Evolutionary conservation across 2,888 invertebrate genomes (phyloP), one percentile per base, ranked within the genome.

Genomic region (Pediacus dermestoides): DNA sequence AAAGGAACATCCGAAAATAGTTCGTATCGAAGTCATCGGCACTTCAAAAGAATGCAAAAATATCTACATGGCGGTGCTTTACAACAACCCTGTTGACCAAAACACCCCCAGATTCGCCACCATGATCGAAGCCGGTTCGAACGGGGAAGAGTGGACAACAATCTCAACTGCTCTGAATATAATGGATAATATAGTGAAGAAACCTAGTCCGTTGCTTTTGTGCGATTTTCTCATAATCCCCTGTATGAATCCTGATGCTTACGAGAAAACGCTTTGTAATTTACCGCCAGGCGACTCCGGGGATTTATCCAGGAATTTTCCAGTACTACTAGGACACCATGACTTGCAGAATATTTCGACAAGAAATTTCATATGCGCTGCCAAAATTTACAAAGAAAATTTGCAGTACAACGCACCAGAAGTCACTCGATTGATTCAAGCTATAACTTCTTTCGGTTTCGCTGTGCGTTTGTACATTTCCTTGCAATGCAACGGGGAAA

Each of bases 141-240:
- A 58, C 12, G 59, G 55, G 1, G 39, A 27, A 13, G 50, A 59
- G 12, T 36, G 33, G 15, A 43, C 54, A 39, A 48, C 57, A 2
- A 48, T 59, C 3, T 53, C 57, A 1, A 50, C 48, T 10, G 52
- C 55, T 2, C 15, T 59, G 1, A 52, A 40, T 22, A 38, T 59
- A 22, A 53, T 58, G 16, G 53, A 58, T 25, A 51, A 47, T 32
- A 35, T 58, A 6, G 39, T 47, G 3, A 54, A 52, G 38, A 52
- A 55, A 28, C 30, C 18, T 11, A 43, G 42, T 16, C 26, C 30
- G 4, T 14, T 39, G 4, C 47, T 48, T 16, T 34, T 55, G 8
- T 52, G 50, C 44, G 53, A 58, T 22, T 59, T 50, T 16, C 42
- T 44, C 10, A 55, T 59, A n/a, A 37, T 55, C n/a, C 59, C 59